These are phyloP conservation scores for Aphaenogaster floridana DNA, from an alignment of 1,140 invertebrate species.

Conservation along the genomic window DNA sequence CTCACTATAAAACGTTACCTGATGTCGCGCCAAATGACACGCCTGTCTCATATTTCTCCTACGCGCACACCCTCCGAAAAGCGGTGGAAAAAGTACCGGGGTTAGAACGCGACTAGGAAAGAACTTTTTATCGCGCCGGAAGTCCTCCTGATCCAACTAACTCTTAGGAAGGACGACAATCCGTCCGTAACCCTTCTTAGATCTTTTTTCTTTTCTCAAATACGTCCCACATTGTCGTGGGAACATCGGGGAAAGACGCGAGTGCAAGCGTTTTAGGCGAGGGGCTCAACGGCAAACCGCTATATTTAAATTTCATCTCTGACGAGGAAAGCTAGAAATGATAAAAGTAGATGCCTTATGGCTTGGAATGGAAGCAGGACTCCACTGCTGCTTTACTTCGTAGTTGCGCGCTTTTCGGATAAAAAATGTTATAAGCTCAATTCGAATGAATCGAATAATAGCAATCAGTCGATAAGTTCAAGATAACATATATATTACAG, in stretches of 20 bases:
- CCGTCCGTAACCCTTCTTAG: conserved; percentile 72
- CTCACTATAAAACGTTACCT: conserved; percentile 59
- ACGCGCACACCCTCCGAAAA: conserved; percentile 39
- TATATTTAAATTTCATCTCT: conserved; percentile 82
- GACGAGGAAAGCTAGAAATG: conserved; percentile 57
- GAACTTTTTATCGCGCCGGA: conserved; percentile 73
- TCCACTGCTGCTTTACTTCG: too few relatives aligned
- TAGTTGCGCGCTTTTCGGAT: not conserved
- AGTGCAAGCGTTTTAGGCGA: conserved; percentile 46
- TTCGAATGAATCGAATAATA: not conserved
- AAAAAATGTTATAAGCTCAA: not conserved
- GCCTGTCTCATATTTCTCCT: conserved; percentile 61
- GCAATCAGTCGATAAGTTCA: conserved; percentile 10
- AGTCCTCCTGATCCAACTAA: conserved; percentile 71
- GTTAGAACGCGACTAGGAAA: conserved; percentile 51
- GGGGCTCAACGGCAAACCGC: conserved; percentile 52
- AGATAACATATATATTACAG: conserved; percentile 2
- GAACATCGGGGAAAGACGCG: conserved; percentile 75
- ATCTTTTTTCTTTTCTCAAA: conserved; percentile 78
- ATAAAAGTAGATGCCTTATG: conserved; percentile 68
- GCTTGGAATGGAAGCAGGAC: conserved; percentile 14
- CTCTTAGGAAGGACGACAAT: conserved; percentile 52
- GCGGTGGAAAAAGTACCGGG: conserved; percentile 42
- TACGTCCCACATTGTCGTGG: conserved; percentile 82
- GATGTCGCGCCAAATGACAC: conserved; percentile 71